Percentiles rank a stretch among this genome's conserved stretches.
phyloP scores from a whole-genome alignment of 2,888 invertebrate species.

The Drosophila anceps region DNA sequence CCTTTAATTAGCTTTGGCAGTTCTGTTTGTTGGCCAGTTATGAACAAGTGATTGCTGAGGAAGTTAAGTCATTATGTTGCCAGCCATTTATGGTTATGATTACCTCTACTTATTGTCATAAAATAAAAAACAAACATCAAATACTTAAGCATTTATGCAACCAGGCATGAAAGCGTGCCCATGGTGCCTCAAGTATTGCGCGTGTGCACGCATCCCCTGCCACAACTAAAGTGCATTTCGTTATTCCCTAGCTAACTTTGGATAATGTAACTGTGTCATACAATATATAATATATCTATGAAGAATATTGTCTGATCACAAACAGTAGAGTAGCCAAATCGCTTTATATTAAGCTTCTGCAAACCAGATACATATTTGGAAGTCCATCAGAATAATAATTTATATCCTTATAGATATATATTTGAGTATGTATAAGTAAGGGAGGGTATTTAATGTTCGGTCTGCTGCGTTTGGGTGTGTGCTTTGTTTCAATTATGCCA shows the following conservation, averaged over 20 bases:
- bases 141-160: constrained; percentile 76
- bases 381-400: neutral
- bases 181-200: constrained; percentile 27
- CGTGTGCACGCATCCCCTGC: constrained; percentile 20
- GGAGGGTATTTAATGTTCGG: constrained; percentile 29
- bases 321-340: neutral
- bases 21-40: neutral
- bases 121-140: constrained; percentile 64
- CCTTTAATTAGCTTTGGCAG: neutral
- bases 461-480: neutral
- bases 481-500: constrained; percentile 73
- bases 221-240: constrained; percentile 37
- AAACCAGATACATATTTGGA: too few relatives aligned
- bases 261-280: neutral
- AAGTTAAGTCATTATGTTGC: constrained; percentile 61
- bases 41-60: constrained; percentile 16
- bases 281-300: neutral
- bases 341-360: too few relatives aligned
- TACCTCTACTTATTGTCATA: constrained; percentile 76
- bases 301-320: neutral
- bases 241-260: neutral
- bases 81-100: constrained; percentile 68
- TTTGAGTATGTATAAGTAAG: neutral
- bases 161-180: constrained; percentile 71
- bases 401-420: neutral